Base-by-base conservation (phyloP, 2,113 vertebrate species). In the Lepisosteus osseus region DNA sequence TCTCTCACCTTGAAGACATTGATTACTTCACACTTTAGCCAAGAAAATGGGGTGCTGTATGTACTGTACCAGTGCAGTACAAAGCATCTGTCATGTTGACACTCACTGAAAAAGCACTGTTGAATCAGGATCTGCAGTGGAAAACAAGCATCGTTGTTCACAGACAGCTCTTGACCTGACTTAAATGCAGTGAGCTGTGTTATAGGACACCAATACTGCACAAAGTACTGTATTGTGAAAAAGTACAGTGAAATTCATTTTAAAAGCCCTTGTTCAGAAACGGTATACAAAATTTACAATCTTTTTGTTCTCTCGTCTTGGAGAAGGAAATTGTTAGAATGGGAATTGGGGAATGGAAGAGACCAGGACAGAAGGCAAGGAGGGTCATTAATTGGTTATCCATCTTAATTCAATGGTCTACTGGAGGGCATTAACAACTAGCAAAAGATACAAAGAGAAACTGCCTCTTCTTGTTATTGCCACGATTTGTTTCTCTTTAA, bases 361-460 rank as follows among this genome's bases (percentile, higher is more conserved):
- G 61, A 66, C 65, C 71, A 70, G 74, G 47, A 47, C n/a, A 67
- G 77, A 57, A 77, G 68, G 67, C 14, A 45, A 11, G 7, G 47
- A 6, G n/a, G 56, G 29, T 77, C 78, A 63, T 72, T 70, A 59
- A 72, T 77, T 81, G 83, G 84, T 86, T 81, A 89, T 89, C 84
- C 79, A 83, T 89, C 85, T 87, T 85, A 84, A 88, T 90, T 85
- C 75, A 65, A 54, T 65, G 69, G 78, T 84, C 79, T 89, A 84
- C 90, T 86, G 81, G 83, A 86, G 87, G 86, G 80, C 84, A 88
- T 83, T 11, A 86, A 74, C 71, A 73, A 90, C 89, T 85, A 86
- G 74, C 76, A 76, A 83, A 81, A 78, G 86, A 29, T 29, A 29
- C 47, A 79, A 83, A 83, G 78, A 77, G 79, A 79, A 62, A 79